Base-by-base conservation (phyloP, 2,888 invertebrate genomes). In the Nemapogon koenigi region DNA sequence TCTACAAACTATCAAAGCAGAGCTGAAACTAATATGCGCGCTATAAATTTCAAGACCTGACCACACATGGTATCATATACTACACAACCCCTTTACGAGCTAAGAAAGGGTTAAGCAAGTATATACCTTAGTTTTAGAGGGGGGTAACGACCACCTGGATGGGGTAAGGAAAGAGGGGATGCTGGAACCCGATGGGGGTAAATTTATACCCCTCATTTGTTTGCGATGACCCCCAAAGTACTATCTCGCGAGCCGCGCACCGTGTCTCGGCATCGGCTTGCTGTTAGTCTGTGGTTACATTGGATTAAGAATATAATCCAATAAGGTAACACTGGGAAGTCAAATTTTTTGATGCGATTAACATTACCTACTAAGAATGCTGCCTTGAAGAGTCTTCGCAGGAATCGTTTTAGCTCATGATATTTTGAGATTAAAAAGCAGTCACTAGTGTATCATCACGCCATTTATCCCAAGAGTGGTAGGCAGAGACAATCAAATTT, bases 171-270 rank as follows among this genome's bases (percentile, higher is more conserved):
- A 14, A 13, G n/a, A n/a, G 8, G 10, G 14, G 22, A 13, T 18
- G 2, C 16, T 38, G 37, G 27, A 38, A 31, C 11, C 28, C 29
- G 11, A 41, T 38, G 37, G 59, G 66, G 69, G 72, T 63, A 81
- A 81, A 81, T 82, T 82, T 81, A 82, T 82, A 75, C 82, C 76
- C 82, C 83, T 83, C 83, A 82, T 83, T 83, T 83, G 83, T 83
- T 83, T 83, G 82, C 81, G 81, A 83, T 83, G 83, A 83, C 83
- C n/a, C 83, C 81, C 75, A 63, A 50, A 65, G 64, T 59, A 63
- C 62, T 72, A 70, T 71, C 70, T 70, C 50, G 53, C 29, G 37
- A 31, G 27, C 36, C 40, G 53, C 57, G 57, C 57, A 58, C 48
- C 46, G 52, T 51, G 53, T 59, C 64, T 64, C 59, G 57, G 59